Evolutionary conservation across 2,797 vertebrate species (phyloP).

Genomic region (Silurus aristotelis): DNA sequence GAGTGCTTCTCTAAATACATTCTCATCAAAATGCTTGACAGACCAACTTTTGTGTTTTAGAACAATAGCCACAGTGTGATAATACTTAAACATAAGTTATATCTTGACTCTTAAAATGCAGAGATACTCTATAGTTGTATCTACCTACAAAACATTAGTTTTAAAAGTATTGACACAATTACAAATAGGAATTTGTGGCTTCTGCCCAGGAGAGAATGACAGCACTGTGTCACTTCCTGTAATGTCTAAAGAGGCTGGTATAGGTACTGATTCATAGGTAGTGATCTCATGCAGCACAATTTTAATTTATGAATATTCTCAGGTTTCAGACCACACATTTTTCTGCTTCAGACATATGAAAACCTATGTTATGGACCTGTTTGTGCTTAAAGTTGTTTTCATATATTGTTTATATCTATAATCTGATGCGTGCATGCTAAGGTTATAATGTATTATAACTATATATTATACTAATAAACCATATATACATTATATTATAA

Average conservation of each 20-base stretch:
- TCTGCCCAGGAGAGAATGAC: background rate
- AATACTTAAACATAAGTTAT: constrained; percentile 1
- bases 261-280: background rate
- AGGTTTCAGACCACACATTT: background rate
- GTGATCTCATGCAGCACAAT: background rate
- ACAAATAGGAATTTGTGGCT: background rate
- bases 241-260: background rate
- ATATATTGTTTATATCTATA: background rate
- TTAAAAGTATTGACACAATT: background rate
- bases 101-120: background rate
- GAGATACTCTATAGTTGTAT: background rate
- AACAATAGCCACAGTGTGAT: constrained; percentile 4
- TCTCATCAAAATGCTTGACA: background rate
- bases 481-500: too few relatives aligned
- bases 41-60: background rate
- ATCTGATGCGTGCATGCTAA: background rate
- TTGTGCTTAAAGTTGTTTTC: background rate
- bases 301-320: background rate
- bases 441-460: background rate
- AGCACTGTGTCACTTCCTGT: background rate
- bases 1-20: background rate
- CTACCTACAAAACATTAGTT: background rate
- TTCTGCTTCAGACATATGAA: background rate
- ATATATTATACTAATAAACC: too few relatives aligned
- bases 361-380: background rate